Base-by-base conservation (phyloP, 2,888 invertebrate species). In the Axea sp. region DNA sequence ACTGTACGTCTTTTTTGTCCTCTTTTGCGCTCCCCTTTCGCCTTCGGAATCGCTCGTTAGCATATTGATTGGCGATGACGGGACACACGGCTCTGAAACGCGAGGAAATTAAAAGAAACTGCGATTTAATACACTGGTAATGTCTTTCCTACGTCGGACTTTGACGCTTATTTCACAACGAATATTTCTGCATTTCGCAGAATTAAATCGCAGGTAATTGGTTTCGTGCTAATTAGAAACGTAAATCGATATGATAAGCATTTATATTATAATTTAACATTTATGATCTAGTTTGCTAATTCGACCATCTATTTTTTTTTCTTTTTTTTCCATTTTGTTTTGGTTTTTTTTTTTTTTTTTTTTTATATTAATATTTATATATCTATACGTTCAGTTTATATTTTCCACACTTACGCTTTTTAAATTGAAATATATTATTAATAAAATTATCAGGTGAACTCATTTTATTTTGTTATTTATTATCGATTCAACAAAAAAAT, bases 21-120 rank as follows among this genome's bases (percentile, higher is more conserved):
- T 60, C 35, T 57, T 59, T 55, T 35, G 28, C 53, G 69, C 67
- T 60, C 37, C 69, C 53, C 55, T 60, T 73, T 55, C 41, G 33
- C 69, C 65, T 75, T 78, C 76, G 79, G 80, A 81, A 82, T 83
- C 81, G 80, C 85, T 85, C 84, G 83, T 85, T 86, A 85, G 82
- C 85, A 86, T 86, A 86, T 86, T 85, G 84, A 85, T 86, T 86
- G 85, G 84, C 83, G 84, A 85, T 86, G 85, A 86, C 85, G 86
- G 82, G 81, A 83, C 79, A 73, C 80, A 75, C 77, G 68, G 75
- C 73, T 78, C 78, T 80, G 53, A 53, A 39, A 28, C 55, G 49
- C 62, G 76, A 77, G 76, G 62, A 78, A 82, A 81, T 82, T 81
- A 83, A 84, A 82, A 78, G 75, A 69, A 79, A 79, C 76, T 78